Conservation (phyloP, 2,888 invertebrate species). For the Sinodicranocentrus sp. region DNA sequence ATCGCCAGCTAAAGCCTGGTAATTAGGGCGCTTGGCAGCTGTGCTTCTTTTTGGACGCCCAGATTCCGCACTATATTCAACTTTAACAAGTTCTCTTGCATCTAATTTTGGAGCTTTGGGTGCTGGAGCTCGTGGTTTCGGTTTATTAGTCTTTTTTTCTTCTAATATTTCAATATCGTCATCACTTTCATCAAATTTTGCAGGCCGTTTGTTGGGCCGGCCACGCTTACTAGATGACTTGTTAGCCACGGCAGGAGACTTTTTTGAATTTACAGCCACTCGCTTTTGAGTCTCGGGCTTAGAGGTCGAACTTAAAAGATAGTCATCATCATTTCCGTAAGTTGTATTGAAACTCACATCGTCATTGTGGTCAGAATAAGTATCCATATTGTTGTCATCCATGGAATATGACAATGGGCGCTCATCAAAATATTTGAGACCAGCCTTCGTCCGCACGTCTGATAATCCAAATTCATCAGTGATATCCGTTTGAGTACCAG, state of each 20-base stretch:
- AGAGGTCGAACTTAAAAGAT: background rate
- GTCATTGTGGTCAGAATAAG: slow-evolving; percentile 65
- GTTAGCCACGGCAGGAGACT: slow-evolving; percentile 26
- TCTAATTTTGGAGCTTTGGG: slow-evolving; percentile 47
- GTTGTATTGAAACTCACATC: slow-evolving; percentile 52
- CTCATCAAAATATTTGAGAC: slow-evolving; percentile 48
- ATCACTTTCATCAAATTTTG: slow-evolving; percentile 55
- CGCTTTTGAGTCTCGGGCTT: slow-evolving; percentile 4
- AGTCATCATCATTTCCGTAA: slow-evolving; percentile 47
- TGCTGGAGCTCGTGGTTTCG: slow-evolving; percentile 46
- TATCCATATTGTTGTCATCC: slow-evolving; percentile 61
- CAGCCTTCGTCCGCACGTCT: slow-evolving; percentile 56
- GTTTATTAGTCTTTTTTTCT: slow-evolving; percentile 52
- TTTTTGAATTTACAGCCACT: background rate
- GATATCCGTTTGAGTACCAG: slow-evolving; percentile 58
- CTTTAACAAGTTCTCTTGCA: slow-evolving; percentile 61
- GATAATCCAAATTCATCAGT: slow-evolving; percentile 48
- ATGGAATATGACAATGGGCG: slow-evolving; percentile 27
- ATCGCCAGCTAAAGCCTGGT: slow-evolving; percentile 58
- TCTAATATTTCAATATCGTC: slow-evolving; percentile 63
- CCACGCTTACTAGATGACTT: slow-evolving; percentile 33
- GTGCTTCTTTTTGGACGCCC: slow-evolving; percentile 57
- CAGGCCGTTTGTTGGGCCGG: slow-evolving; percentile 36
- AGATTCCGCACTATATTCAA: slow-evolving; percentile 46
- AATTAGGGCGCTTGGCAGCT: slow-evolving; percentile 61